Percentiles rank a stretch among this genome's conserved stretches.
These are phyloP conservation scores for Xylocampa areola DNA, from an alignment of 2,888 invertebrate genomes.

Conservation along the genomic window DNA sequence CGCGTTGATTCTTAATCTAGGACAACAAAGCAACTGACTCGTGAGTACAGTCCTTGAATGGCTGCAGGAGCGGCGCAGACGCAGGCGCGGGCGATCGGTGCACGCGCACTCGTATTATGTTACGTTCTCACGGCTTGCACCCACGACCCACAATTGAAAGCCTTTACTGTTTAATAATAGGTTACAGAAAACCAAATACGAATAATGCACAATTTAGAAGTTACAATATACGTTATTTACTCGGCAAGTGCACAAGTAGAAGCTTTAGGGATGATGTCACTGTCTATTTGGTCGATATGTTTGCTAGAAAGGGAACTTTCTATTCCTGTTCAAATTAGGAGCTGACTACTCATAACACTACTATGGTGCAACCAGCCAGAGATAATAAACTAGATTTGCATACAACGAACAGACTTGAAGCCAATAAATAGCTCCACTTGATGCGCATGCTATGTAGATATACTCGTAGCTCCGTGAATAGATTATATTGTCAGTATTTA, in stretches of 20 bases:
- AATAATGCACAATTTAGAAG: too few relatives aligned
- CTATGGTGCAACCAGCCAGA: constrained; percentile 2
- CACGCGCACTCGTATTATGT: constrained; percentile 23
- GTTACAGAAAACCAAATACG: too few relatives aligned
- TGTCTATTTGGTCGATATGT: too few relatives aligned
- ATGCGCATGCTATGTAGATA: constrained; percentile 16
- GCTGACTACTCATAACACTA: constrained; percentile 1
- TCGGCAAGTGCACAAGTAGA: too few relatives aligned
- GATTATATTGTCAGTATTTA: constrained; percentile 18
- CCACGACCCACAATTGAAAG: background rate
- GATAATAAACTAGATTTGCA: constrained; percentile 12
- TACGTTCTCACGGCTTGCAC: constrained; percentile 24
- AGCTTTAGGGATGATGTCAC: too few relatives aligned
- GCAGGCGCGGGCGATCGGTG: constrained; percentile 21
- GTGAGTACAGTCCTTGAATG: constrained; percentile 28
- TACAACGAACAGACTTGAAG: constrained; percentile 37
- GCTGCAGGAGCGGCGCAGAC: constrained; percentile 2
- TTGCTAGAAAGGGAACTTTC: background rate
- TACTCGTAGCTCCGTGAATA: constrained; percentile 27
- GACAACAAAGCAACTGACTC: too few relatives aligned
- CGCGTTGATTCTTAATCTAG: background rate
- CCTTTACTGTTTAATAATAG: too few relatives aligned
- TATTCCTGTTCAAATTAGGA: background rate
- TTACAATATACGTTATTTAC: too few relatives aligned
- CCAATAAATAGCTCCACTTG: constrained; percentile 18